Conservation (phyloP, 2,888 invertebrate genomes). For the Erebia ligea region DNA sequence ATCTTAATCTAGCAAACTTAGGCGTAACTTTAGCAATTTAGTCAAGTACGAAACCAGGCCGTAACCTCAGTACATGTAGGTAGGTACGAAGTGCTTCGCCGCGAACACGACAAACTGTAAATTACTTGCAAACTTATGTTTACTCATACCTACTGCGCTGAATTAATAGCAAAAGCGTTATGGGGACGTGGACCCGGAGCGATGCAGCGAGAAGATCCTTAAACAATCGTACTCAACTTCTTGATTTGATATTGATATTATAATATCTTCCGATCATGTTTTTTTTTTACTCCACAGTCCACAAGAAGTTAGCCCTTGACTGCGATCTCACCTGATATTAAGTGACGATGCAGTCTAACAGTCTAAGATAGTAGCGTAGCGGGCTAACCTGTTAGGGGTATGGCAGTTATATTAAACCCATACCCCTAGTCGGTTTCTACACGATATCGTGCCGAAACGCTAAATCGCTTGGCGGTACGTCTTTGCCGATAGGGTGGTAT, state of each 20-base stretch:
- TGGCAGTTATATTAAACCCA: too few species aligned
- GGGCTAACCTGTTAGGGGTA: too few species aligned
- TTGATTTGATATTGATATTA: too few species aligned
- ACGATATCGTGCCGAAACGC: too few species aligned
- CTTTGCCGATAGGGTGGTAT: too few species aligned
- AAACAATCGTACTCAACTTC: background rate
- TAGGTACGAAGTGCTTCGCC: slow-evolving; percentile 20
- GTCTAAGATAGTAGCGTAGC: too few species aligned
- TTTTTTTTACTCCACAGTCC: too few species aligned
- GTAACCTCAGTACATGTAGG: slow-evolving; percentile 21
- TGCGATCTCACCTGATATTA: too few species aligned
- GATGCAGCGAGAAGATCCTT: background rate
- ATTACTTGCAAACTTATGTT: slow-evolving; percentile 36
- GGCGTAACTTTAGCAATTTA: slow-evolving; percentile 32
- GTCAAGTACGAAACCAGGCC: slow-evolving; percentile 27
- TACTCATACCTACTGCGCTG: slow-evolving; percentile 14
- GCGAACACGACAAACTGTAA: slow-evolving; percentile 34
- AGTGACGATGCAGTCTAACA: too few species aligned
- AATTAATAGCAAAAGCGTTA: background rate
- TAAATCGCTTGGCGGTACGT: too few species aligned
- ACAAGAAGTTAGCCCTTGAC: too few species aligned
- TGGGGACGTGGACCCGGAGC: background rate
- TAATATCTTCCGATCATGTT: background rate
- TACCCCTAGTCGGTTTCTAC: too few species aligned
- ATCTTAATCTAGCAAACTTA: background rate